phyloP scores from a whole-genome alignment of 2,888 invertebrate genomes.

The Adineta ricciae region DNA sequence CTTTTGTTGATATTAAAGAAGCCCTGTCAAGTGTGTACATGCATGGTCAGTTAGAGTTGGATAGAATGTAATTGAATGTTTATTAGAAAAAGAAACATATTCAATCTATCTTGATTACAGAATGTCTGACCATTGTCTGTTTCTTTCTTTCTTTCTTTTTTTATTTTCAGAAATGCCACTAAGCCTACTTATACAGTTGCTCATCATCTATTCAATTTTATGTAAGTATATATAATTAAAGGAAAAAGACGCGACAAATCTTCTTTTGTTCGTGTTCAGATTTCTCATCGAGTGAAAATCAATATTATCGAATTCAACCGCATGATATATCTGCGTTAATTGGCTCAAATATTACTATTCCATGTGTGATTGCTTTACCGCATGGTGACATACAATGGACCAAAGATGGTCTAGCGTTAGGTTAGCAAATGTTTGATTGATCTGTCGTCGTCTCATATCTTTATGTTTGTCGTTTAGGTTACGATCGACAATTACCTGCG shows the following conservation, averaged over 20 bases:
- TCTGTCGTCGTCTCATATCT: neutral
- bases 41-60: neutral
- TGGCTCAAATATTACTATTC: slow-evolving; percentile 23
- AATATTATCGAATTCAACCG: slow-evolving; percentile 25
- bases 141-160: neutral
- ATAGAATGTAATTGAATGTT: neutral
- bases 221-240: neutral
- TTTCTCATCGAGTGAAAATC: neutral
- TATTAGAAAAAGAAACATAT: neutral
- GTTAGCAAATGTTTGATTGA: slow-evolving; percentile 52
- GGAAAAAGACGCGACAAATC: no score
- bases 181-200: neutral
- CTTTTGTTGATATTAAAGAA: neutral
- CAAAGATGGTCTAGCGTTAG: slow-evolving; percentile 79
- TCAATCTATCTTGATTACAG: neutral
- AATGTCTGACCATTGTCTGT: neutral
- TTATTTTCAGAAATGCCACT: neutral
- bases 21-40: neutral
- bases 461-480: slow-evolving; percentile 44
- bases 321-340: slow-evolving; percentile 24
- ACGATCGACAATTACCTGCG: slow-evolving; percentile 57
- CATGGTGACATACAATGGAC: slow-evolving; percentile 80
- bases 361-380: slow-evolving; percentile 22
- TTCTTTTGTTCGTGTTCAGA: no score
- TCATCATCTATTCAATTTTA: neutral